Evolutionary conservation across 2,888 invertebrate species (phyloP).

Genomic region (Drosophila austrosaltans): DNA sequence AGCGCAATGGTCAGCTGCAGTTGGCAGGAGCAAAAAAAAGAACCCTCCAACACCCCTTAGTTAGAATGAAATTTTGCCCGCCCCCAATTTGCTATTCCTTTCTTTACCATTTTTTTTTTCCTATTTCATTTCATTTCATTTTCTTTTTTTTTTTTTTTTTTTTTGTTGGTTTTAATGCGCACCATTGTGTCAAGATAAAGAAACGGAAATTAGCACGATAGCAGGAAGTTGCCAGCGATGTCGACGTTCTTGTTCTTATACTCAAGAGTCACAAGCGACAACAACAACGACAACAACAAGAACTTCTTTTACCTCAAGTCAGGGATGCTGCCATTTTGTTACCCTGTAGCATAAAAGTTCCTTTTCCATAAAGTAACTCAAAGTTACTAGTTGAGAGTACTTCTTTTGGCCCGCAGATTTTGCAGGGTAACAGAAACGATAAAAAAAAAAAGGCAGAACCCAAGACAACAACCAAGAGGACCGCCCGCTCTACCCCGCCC

Average conservation of each 20-base stretch:
- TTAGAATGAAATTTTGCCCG: constrained; percentile 55
- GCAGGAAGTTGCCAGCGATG: constrained; percentile 81
- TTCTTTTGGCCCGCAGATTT: too few species aligned
- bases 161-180: constrained; percentile 77
- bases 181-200: constrained; percentile 83
- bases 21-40: constrained; percentile 17
- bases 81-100: constrained; percentile 37
- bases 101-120: constrained; percentile 17
- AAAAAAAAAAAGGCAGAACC: constrained; percentile 29
- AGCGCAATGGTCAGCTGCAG: constrained; percentile 72
- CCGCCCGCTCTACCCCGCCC: not conserved
- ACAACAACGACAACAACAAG: constrained; percentile 35
- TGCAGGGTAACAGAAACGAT: constrained; percentile 7
- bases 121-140: not conserved
- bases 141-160: not conserved
- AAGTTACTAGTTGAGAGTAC: not conserved
- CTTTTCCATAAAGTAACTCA: too few species aligned
- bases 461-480: constrained; percentile 44
- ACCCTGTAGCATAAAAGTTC: not conserved
- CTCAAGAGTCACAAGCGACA: constrained; percentile 28
- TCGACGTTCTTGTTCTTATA: constrained; percentile 60
- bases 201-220: constrained; percentile 83
- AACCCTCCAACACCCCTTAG: constrained; percentile 54
- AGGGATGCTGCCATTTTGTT: not conserved
- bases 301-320: constrained; percentile 3